Base-by-base conservation (phyloP, 2,888 invertebrate species). In the Sesia apiformis region DNA sequence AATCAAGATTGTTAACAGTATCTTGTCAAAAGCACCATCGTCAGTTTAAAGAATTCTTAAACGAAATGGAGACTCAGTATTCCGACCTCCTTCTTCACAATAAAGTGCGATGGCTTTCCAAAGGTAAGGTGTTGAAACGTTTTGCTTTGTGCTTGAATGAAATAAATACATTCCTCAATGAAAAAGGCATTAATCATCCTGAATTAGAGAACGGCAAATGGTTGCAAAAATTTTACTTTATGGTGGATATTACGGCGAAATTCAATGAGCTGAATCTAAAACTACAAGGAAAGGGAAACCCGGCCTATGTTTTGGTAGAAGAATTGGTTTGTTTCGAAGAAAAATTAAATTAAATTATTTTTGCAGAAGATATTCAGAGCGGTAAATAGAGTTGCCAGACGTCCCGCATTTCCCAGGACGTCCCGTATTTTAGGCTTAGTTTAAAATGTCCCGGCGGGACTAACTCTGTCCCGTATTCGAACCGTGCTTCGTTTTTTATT, bases 251-350 rank as follows among this genome's bases (percentile, higher is more conserved):
- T 39, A 52, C 50, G 40, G 49, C 49, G 38, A 52, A 55, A 66
- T 58, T 63, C 58, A 63, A 63, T 61, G 57, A 63, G 50, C 61
- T 65, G 8, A 65, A 64, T 60, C 55, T 56, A 63, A 64, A 68
- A 66, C 58, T 66, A 57, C 65, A 65, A 64, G 62, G 62, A 59
- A 66, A 64, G 57, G 61, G 61, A 59, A 62, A 60, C 58, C 53
- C 53, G 4, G 51, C 51, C 38, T 55, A 55, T 57, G 42, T 52
- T 52, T 55, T 55, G 53, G 49, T 55, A 52, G 55, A 53, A 55
- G 57, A 57, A 53, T 52, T 57, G 52, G 50, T 53, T 55, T 55
- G 52, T 55, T 58, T 58, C 52, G 54, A 54, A 56, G 52, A 58
- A n/a, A n/a, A n/a, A n/a, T n/a, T n/a, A 52, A 55, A 57, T 53